Evolutionary conservation across 2,113 vertebrate genomes (phyloP), one percentile per base, ranked within the genome.

Genomic region (Coptodon bakossiorum): DNA sequence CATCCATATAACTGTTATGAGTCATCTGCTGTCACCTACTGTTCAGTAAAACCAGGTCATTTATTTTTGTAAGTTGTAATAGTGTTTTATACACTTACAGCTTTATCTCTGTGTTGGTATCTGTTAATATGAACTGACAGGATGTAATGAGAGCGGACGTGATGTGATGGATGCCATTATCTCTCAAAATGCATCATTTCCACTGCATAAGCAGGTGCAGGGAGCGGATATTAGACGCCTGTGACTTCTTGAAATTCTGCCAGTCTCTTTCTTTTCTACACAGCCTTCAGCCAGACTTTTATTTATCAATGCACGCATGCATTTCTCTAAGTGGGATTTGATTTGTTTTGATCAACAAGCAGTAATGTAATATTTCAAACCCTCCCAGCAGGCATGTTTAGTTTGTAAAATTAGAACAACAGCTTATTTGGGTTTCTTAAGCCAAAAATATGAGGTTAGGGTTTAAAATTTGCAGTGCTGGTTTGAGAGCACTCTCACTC

Each of bases 371-470:
- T 78, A 50, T 29, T 78, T 13, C 16, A 34, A 19, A 78, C 45
- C 29, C 36, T 68, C 63, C 34, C 6, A n/a, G 43, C 16, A 13
- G 9, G 27, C 10, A 6, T 78, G 17, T 13, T 50, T 52, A 52
- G 1, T 52, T 52, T 78, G 0, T 50, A 76, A 76, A 76, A 19
- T 76, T 29, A n/a, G 10, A 78, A 0, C 27, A 50, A 78, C 27
- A 52, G 10, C 71, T 50, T 0, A 5, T 50, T 0, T 76, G 40
- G 68, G 6, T 5, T 76, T 76, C 24, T 76, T 17, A 48, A 2
- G 16, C 27, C 73, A 78, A 52, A 0, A 31, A 31, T 0, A 34
- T 34, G 45, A 78, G 45, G 6, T 78, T 19, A 11, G 0, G 43
- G 43, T 31, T 31, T 52, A n/a, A 78, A 78, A 78, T 78, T 78